Evolutionary conservation across 2,797 vertebrate species (phyloP), one percentile per base, ranked within the genome.

Genomic region (Thripadectes ignobilis): DNA sequence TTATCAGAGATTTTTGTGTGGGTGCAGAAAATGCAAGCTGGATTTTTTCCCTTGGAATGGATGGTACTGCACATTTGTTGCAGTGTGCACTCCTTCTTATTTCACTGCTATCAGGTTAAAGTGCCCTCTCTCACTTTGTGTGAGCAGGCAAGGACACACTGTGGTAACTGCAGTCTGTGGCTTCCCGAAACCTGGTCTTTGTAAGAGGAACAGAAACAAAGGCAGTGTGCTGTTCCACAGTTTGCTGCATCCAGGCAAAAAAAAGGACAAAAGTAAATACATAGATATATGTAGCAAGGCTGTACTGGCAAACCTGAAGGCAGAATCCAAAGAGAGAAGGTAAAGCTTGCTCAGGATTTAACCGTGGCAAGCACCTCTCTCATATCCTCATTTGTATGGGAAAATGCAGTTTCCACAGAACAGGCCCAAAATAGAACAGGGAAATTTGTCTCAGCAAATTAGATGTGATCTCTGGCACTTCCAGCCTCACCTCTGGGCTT

Each of bases 21-120:
- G 7, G 26, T 58, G 7, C 27, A 19, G 34, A 1, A 32, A 2
- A 1, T 3, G 7, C 4, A 2, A 19, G 67, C 0, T 10, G 26
- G 27, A 19, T 12, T 71, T 51, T 22, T 23, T 13, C 6, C 6
- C 43, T 48, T 10, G 32, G 23, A 4, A 0, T 7, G 30, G 76
- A 2, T 1, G 2, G 38, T 0, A 1, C 54, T n/a, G 73, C 49
- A 2, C 2, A 0, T 76, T 20, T 38, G 43, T 46, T 26, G 2
- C 14, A 0, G 4, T 0, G 30, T 7, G 1, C 7, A 0, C 21
- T 24, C 24, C 16, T 71, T 43, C 26, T 3, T 1, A 0, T 3
- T 26, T 4, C 4, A 0, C 2, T 32, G 17, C 0, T 1, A 4
- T 5, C 7, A 11, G 75, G 32, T 29, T 6, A 1, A 6, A 16